These are phyloP conservation scores for Alexandromys fortis DNA, from an alignment of 2,113 vertebrate species.

Conservation along the genomic window DNA sequence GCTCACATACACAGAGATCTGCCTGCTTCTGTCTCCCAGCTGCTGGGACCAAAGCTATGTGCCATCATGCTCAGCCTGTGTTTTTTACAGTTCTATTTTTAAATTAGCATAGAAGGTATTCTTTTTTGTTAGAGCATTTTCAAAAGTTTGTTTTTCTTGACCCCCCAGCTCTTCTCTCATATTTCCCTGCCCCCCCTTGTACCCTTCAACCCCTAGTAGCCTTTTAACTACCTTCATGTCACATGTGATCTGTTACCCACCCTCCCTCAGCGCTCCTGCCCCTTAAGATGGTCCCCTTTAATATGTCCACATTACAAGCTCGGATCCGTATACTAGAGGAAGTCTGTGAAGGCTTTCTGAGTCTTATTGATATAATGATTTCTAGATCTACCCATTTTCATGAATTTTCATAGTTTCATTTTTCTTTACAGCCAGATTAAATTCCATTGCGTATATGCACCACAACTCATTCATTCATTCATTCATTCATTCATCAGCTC, in stretches of 20 bases:
- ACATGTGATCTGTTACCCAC: no score
- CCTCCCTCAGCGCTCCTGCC: neutral
- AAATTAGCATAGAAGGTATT: neutral
- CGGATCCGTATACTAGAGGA: neutral
- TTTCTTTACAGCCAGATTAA: neutral
- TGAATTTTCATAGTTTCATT: neutral
- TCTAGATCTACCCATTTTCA: neutral
- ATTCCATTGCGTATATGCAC: neutral
- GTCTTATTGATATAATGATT: neutral
- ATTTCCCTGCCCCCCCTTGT: neutral
- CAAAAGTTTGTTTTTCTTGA: neutral
- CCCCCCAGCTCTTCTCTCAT: neutral
- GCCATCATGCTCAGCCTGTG: neutral
- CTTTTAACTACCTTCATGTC: neutral
- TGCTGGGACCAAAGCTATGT: neutral
- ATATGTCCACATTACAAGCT: neutral
- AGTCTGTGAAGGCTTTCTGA: neutral
- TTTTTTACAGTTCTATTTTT: neutral
- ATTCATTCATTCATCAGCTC: no score
- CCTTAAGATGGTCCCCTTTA: neutral
- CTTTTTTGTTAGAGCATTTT: neutral
- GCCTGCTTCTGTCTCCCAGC: neutral
- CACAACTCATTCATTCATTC: neutral
- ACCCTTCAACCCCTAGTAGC: neutral
- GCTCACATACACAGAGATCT: neutral